These are phyloP conservation scores for Myotis brandtii DNA, from an alignment of 2,113 vertebrate genomes.

Conservation along the genomic window DNA sequence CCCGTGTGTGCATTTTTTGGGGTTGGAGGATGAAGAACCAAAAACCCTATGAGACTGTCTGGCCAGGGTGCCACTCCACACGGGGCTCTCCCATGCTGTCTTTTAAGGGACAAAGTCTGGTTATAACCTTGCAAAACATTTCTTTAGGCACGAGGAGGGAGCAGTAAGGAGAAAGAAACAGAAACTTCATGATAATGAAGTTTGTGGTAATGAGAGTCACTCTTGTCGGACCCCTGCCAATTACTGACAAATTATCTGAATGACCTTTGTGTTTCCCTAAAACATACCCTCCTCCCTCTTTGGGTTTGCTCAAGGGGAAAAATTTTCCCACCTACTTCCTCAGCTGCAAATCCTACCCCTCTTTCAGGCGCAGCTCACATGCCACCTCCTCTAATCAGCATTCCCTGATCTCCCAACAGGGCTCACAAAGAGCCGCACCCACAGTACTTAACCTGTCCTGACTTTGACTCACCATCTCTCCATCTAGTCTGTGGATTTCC, in stretches of 20 bases:
- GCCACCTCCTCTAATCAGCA: neutral
- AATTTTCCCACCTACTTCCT: neutral
- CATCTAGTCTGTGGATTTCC: neutral
- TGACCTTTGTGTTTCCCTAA: neutral
- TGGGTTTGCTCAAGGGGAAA: neutral
- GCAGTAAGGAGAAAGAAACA: neutral
- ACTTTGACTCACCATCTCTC: neutral
- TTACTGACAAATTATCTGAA: slow-evolving; percentile 34
- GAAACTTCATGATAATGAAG: neutral
- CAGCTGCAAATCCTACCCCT: neutral
- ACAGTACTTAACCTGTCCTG: neutral
- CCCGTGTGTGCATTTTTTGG: neutral
- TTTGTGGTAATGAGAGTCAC: neutral
- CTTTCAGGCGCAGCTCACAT: neutral
- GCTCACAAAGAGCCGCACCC: neutral
- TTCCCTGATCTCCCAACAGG: neutral
- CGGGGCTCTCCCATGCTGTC: neutral
- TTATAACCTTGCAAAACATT: slow-evolving; percentile 15
- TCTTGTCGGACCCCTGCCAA: neutral
- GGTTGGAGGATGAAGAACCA: neutral
- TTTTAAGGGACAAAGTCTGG: neutral
- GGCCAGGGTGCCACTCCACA: neutral
- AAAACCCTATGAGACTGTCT: neutral
- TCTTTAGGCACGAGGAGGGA: neutral
- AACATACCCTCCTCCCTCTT: neutral